Percentiles rank a stretch among this genome's conserved stretches.
Evolutionary conservation across 2,888 invertebrate species (phyloP).

Genomic region (Gerris lacustris): DNA sequence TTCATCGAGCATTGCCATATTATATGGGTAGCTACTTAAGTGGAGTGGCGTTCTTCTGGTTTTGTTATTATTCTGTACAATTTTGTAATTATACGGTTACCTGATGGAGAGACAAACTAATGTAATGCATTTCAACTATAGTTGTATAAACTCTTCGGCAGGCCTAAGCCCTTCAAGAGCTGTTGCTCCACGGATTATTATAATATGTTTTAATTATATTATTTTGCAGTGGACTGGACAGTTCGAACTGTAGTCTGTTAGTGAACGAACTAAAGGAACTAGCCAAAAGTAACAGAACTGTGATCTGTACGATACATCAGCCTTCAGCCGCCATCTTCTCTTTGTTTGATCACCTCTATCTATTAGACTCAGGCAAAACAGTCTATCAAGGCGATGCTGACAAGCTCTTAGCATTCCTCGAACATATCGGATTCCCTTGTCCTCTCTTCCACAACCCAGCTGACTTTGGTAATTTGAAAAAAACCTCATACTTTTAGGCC

Average conservation of each 20-base stretch:
- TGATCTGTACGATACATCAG: conserved; percentile 49
- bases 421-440: conserved; percentile 42
- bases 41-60: too few relatives aligned
- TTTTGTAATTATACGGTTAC: too few relatives aligned
- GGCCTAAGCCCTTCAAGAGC: too few relatives aligned
- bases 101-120: too few relatives aligned
- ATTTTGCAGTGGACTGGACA: conserved; percentile 46
- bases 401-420: conserved; percentile 43
- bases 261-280: conserved; percentile 41
- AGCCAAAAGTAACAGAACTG: conserved; percentile 42
- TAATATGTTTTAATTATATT: not conserved
- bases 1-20: too few relatives aligned
- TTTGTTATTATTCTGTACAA: too few relatives aligned
- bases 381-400: conserved; percentile 44
- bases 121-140: too few relatives aligned
- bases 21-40: too few relatives aligned
- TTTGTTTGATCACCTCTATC: conserved; percentile 46
- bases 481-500: not conserved
- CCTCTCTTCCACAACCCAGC: conserved; percentile 50
- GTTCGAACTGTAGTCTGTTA: conserved; percentile 44
- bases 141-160: too few relatives aligned
- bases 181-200: too few relatives aligned
- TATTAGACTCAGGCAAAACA: conserved; percentile 46
- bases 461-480: conserved; percentile 43
- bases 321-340: conserved; percentile 47